Conservation (phyloP, 1,140 invertebrate genomes). For the Zaprionus gabonicus region DNA sequence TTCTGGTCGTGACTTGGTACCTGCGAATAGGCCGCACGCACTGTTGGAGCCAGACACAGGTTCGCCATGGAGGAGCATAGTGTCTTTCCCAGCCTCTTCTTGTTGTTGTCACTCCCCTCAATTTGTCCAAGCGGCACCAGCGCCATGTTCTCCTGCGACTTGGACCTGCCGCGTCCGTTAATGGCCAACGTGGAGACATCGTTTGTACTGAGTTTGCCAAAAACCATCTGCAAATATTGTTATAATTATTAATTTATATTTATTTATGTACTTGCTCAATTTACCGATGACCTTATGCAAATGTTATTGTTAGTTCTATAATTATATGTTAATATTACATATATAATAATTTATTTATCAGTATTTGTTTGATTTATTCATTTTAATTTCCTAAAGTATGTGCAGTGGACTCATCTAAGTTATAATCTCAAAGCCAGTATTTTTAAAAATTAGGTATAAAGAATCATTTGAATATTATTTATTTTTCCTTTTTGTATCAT, state of each 20-base stretch:
- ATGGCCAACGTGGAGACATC: constrained; percentile 50
- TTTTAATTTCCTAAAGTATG: background rate
- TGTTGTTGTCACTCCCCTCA: background rate
- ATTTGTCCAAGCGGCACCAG: constrained; percentile 23
- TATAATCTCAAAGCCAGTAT: no score
- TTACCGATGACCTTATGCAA: no score
- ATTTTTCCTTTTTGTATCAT: no score
- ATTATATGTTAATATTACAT: background rate
- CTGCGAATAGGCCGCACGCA: constrained; percentile 68
- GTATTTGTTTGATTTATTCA: background rate
- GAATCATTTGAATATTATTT: no score
- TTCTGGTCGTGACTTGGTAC: constrained; percentile 79
- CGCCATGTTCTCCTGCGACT: constrained; percentile 65
- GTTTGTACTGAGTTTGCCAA: constrained; percentile 14
- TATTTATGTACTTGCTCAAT: background rate
- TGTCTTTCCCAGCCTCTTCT: constrained; percentile 7
- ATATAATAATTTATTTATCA: background rate
- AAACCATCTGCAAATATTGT: constrained; percentile 19
- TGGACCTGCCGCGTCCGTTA: constrained; percentile 53
- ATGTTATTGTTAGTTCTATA: background rate
- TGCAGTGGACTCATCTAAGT: no score
- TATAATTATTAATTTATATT: background rate
- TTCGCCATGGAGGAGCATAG: constrained; percentile 78
- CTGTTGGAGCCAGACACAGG: constrained; percentile 71
- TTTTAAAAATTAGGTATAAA: no score